Conservation (phyloP, 1,140 invertebrate species). For the Gryon sp. region DNA sequence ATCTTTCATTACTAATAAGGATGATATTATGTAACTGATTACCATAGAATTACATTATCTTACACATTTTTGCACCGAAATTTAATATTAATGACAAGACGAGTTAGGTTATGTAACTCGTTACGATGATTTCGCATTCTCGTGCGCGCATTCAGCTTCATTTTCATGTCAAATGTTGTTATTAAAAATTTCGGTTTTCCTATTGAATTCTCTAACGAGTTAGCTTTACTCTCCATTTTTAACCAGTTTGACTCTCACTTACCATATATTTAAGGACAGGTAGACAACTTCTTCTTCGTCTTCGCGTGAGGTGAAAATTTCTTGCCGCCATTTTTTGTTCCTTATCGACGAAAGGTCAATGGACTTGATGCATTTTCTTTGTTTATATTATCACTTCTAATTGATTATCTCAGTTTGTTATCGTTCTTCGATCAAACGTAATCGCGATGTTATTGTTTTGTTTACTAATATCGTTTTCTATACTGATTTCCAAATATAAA, state of each 20-base stretch:
- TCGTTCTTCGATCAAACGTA: neutral
- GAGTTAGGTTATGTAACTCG: slow-evolving; percentile 16
- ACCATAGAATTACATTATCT: too few species aligned
- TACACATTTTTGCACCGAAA: too few species aligned
- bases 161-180: slow-evolving; percentile 40
- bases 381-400: too few species aligned
- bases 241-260: slow-evolving; percentile 62
- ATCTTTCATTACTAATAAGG: too few species aligned
- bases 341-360: slow-evolving; percentile 50
- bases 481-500: too few species aligned
- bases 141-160: slow-evolving; percentile 24
- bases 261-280: slow-evolving; percentile 55
- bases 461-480: too few species aligned
- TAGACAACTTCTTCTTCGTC: slow-evolving; percentile 55
- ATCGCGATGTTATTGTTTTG: slow-evolving; percentile 22
- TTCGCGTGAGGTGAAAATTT: slow-evolving; percentile 58
- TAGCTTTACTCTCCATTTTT: slow-evolving; percentile 50
- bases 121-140: slow-evolving; percentile 35
- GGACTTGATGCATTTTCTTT: slow-evolving; percentile 39
- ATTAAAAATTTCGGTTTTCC: slow-evolving; percentile 55
- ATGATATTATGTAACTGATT: too few species aligned
- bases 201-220: slow-evolving; percentile 47
- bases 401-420: slow-evolving; percentile 2
- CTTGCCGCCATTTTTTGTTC: slow-evolving; percentile 33
- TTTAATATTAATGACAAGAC: too few species aligned